A percentile compares a stretch with the other conserved stretches of the same genome.
phyloP scores from a whole-genome alignment of 2,113 vertebrate genomes.

The Dicrurus megarhynchus region DNA sequence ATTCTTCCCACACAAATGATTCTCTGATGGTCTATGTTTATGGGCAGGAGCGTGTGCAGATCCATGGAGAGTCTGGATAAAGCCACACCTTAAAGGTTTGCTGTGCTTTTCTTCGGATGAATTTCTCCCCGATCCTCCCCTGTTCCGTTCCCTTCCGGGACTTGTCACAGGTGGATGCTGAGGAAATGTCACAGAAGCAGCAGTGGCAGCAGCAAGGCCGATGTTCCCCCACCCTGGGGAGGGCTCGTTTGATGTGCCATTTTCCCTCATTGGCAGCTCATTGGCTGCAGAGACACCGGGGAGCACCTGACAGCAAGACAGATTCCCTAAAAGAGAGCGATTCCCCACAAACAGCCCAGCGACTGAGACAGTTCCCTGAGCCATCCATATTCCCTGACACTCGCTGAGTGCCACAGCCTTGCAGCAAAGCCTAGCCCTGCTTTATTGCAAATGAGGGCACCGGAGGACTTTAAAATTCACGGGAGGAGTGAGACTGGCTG shows the following conservation, averaged over 20 bases:
- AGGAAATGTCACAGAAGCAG: background rate
- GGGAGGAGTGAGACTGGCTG: background rate
- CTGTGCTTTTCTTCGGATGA: background rate
- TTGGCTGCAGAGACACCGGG: background rate
- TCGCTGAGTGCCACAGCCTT: background rate
- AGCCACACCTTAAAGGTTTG: background rate
- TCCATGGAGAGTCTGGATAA: background rate
- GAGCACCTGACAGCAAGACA: background rate
- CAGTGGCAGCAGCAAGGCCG: background rate
- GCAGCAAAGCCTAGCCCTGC: background rate
- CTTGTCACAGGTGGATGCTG: background rate
- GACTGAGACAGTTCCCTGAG: background rate
- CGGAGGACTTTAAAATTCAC: background rate
- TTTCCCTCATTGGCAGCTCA: background rate
- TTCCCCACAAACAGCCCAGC: background rate
- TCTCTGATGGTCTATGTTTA: background rate
- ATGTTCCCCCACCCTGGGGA: background rate
- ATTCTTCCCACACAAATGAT: background rate
- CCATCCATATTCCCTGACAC: background rate
- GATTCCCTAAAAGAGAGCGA: background rate
- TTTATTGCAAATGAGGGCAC: background rate
- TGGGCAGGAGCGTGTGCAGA: background rate
- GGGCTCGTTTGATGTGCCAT: background rate
- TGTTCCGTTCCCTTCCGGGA: background rate
- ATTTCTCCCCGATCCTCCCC: background rate